Evolutionary conservation across 2,888 invertebrate species (phyloP), one percentile per base, ranked within the genome.

Genomic region (Calameuta idolon): DNA sequence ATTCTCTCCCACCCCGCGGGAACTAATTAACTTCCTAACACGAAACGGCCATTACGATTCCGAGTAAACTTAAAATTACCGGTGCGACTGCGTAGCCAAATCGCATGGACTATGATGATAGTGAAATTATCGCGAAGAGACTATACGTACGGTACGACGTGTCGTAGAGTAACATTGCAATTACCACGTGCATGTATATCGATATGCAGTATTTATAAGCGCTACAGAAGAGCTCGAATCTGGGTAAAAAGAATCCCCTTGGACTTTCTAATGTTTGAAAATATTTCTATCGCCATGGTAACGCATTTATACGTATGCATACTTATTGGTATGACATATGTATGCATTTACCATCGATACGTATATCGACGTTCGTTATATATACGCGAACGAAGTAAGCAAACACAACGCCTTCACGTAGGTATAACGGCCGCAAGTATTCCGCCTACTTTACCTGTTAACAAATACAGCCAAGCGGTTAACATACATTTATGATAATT

Each of bases 11-110:
- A 55, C 23, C 55, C 23, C 55, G 33, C 87, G 86, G 88, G 88
- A 89, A 90, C 90, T 90, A 90, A 89, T 91, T 90, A 90, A 87
- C 88, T 89, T 88, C 85, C 88, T 84, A 85, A 91, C 91, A 91
- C 90, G 91, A 84, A 90, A 91, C 87, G 85, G 87, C 90, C 90
- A 91, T 91, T 91, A 90, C 85, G 55, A 9, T 55, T 9, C 9
- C 23, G 9, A 55, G 55, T 55, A 55, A 55, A 34, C 71, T 71
- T 31, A 71, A 71, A 71, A 71, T 71, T 31, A 71, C 71, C 71
- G 31, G 31, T 33, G 23, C 33, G 31, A 34, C 12, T 23, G 31
- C 55, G 55, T 23, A 55, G 23, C 31, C 1, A 34, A 71, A 15
- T 34, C 71, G 71, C 71, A 15, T 0, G n/a, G 31, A 12, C 33